These are phyloP conservation scores for Dynastes grantii DNA, from an alignment of 2,888 invertebrate species.

Conservation along the genomic window DNA sequence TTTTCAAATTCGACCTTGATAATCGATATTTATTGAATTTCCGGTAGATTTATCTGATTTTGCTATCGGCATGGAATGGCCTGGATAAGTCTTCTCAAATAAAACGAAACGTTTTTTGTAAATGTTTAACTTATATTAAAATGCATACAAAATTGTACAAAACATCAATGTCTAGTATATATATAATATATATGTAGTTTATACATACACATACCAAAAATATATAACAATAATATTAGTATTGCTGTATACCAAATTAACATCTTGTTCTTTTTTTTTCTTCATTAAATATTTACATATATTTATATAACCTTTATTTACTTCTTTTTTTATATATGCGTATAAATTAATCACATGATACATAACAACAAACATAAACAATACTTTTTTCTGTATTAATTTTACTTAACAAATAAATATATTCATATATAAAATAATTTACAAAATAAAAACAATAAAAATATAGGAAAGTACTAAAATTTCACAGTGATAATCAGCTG, in stretches of 20 bases:
- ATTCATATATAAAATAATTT: constrained; percentile 53
- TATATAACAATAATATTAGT: constrained; percentile 54
- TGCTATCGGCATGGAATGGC: too few species aligned
- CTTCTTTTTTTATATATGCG: constrained; percentile 38
- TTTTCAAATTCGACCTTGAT: too few species aligned
- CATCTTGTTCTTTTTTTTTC: constrained; percentile 51
- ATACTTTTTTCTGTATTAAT: constrained; percentile 41
- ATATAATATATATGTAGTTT: constrained; percentile 44
- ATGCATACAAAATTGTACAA: constrained; percentile 60
- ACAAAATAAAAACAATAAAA: constrained; percentile 56
- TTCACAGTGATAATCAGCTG: too few species aligned
- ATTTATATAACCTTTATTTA: constrained; percentile 53
- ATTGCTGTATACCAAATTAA: constrained; percentile 55
- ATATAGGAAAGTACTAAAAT: constrained; percentile 52
- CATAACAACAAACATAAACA: constrained; percentile 53
- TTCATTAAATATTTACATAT: constrained; percentile 50
- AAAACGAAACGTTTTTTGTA: constrained; percentile 43
- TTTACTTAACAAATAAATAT: constrained; percentile 51
- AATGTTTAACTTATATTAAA: constrained; percentile 56
- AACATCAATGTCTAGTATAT: constrained; percentile 55
- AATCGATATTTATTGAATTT: too few species aligned
- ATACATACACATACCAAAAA: constrained; percentile 59
- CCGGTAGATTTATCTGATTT: too few species aligned
- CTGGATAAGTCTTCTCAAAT: background rate
- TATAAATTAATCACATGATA: constrained; percentile 54